Conservation (phyloP, 2,888 invertebrate genomes). For the Fragum whitleyi region DNA sequence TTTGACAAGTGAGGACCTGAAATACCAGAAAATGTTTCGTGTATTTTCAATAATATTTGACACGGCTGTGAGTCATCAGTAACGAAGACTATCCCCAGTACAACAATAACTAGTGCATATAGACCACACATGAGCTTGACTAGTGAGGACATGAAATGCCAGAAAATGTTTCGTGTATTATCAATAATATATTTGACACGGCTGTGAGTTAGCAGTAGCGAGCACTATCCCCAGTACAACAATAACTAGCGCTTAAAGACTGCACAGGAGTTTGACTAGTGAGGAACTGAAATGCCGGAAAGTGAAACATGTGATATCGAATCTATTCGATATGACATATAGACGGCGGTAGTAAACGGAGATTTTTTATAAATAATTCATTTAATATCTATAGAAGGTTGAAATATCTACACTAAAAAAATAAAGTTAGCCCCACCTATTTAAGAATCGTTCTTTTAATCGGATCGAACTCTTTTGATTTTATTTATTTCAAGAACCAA, state of each 20-base stretch:
- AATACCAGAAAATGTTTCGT: neutral
- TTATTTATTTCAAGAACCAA: too few species aligned
- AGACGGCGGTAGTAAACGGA: conserved; percentile 79
- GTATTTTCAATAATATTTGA: too few species aligned
- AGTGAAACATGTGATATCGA: too few species aligned
- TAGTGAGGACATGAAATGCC: conserved; percentile 78
- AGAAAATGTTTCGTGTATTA: too few species aligned
- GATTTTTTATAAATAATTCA: too few species aligned
- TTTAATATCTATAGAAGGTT: too few species aligned
- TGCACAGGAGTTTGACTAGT: conserved; percentile 81
- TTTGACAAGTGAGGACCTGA: conserved; percentile 82
- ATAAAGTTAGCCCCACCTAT: too few species aligned
- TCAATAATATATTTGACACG: too few species aligned
- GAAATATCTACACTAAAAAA: too few species aligned
- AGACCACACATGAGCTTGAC: conserved; percentile 82
- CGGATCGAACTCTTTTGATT: too few species aligned
- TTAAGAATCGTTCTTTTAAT: too few species aligned
- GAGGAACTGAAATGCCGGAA: conserved; percentile 76
- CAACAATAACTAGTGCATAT: conserved; percentile 82
- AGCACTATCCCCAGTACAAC: conserved; percentile 82
- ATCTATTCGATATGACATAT: too few species aligned
- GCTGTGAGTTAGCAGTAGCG: conserved; percentile 80
- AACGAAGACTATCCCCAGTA: conserved; percentile 81
- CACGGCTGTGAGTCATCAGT: conserved; percentile 76
- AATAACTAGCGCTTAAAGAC: conserved; percentile 81